Evolutionary conservation across 2,797 vertebrate genomes (phyloP), one percentile per base, ranked within the genome.

Genomic region (Prunella strophiata): DNA sequence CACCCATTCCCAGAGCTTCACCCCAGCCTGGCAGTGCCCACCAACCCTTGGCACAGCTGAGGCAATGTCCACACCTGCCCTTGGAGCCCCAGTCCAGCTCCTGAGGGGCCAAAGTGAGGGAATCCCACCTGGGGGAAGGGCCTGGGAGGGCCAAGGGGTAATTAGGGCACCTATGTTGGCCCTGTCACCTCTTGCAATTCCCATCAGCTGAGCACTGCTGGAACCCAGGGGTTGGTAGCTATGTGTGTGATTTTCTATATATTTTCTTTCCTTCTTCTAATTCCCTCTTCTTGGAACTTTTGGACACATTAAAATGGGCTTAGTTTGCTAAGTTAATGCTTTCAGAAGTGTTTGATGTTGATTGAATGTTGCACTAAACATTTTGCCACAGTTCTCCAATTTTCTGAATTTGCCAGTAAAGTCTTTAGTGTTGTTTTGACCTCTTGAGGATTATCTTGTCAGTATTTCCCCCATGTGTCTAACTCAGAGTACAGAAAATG

Each of bases 151-250:
- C 54, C 63, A 50, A 34, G 45, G 65, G 30, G 8, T 13, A 10
- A 34, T 81, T 20, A 16, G 45, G 36, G 55, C 36, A 58, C 45
- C 36, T 42, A 7, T 20, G 30, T 16, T 58, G 19, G 65, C 10
- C 13, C 45, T 18, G 5, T 36, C 0, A 0, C 55, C 26, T 43
- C 32, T 43, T 52, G 13, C 21, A 36, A 7, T 11, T 61, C 26
- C 26, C 25, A 1, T 45, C 38, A 71, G 55, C 38, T 61, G 32
- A 36, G 8, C 32, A 21, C 32, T 36, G 38, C 38, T 43, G 66
- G 26, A 51, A 61, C 17, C 26, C 38, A 45, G 21, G 27, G 5
- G 2, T 3, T 62, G 32, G 22, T 14, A 36, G 14, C n/a, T 71
- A 0, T 26, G 10, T 26, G 47, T 43, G 22, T 32, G 27, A 14